Base-by-base conservation (phyloP, 2,888 invertebrate genomes). In the Phrixothrix hirtus region DNA sequence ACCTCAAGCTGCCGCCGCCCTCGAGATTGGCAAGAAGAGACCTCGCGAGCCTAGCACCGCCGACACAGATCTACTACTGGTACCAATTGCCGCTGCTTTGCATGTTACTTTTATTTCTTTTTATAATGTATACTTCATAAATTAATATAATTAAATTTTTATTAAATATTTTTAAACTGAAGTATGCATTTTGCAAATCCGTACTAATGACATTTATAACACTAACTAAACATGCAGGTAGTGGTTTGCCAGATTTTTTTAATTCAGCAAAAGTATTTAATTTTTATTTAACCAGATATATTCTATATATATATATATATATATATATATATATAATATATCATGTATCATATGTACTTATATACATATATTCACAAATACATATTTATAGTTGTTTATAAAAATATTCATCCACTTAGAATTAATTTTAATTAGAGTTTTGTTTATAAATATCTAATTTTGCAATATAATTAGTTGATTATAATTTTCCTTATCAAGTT, bases 21-120 rank as follows among this genome's bases (percentile, higher is more conserved):
- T 89, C 85, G 90, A 92, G 86, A 84, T 88, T 82, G 92, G 91
- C 87, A 93, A 93, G 90, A 94, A 94, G 87, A 92, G 94, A 83
- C 88, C 92, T 84, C 88, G 86, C 80, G 86, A 87, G 80, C 80
- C 83, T 77, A 73, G 75, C 69, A 74, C 83, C 81, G 83, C 84
- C 80, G 87, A 87, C 82, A 88, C 88, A 82, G 89, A 90, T 83
- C 84, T 90, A 83, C 85, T 94, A 89, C 92, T 95, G 94, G 94
- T 95, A 94, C 90, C 87, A 81, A 74, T 70, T 62, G 76, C 78
- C 75, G 79, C 80, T 60, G 68, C 72, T 72, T 84, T 83, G 84
- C 84, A 84, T 84, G 83, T 80, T 78, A 79, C 76, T 61, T 59
- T 61, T 63, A 63, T 65, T 68, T 62, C 61, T 34, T 52, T 52